phyloP scores from a whole-genome alignment of 2,797 vertebrate genomes.

The Epinephelus malabaricus region DNA sequence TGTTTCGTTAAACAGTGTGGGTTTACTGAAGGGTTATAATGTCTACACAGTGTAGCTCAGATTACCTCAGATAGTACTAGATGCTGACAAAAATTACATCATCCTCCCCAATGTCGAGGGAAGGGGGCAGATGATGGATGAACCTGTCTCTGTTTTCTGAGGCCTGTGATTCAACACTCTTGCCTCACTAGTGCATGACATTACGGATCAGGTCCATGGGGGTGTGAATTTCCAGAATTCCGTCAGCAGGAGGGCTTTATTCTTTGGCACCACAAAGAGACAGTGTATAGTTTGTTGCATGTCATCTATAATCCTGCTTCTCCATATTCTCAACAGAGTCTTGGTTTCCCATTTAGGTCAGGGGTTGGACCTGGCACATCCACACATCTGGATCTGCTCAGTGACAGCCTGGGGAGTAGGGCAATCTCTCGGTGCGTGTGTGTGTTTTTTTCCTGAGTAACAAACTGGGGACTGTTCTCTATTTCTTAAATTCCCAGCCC shows the following conservation, averaged over 20 bases:
- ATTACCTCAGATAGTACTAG: constrained; percentile 18
- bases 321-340: constrained; percentile 27
- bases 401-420: constrained; percentile 4
- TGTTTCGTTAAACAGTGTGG: constrained; percentile 27
- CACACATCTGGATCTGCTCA: constrained; percentile 64
- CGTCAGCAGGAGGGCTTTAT: constrained; percentile 13
- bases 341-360: constrained; percentile 24
- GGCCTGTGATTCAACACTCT: constrained; percentile 33
- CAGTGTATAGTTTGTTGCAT: constrained; percentile 21
- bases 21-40: constrained; percentile 30
- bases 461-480: constrained; percentile 4
- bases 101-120: constrained; percentile 19
- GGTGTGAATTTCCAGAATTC: constrained; percentile 30
- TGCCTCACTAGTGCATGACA: constrained; percentile 7
- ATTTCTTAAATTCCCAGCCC: neutral
- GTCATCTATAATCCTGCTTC: constrained; percentile 42
- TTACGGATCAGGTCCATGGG: neutral
- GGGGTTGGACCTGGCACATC: constrained; percentile 6
- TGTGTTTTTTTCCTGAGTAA: neutral
- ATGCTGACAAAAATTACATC: constrained; percentile 13
- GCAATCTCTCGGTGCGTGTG: constrained; percentile 5
- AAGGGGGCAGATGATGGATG: constrained; percentile 43
- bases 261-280: constrained; percentile 18
- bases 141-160: constrained; percentile 22
- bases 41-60: constrained; percentile 18